Conservation (phyloP, 1,140 invertebrate genomes). For the Brachionus rubens region DNA sequence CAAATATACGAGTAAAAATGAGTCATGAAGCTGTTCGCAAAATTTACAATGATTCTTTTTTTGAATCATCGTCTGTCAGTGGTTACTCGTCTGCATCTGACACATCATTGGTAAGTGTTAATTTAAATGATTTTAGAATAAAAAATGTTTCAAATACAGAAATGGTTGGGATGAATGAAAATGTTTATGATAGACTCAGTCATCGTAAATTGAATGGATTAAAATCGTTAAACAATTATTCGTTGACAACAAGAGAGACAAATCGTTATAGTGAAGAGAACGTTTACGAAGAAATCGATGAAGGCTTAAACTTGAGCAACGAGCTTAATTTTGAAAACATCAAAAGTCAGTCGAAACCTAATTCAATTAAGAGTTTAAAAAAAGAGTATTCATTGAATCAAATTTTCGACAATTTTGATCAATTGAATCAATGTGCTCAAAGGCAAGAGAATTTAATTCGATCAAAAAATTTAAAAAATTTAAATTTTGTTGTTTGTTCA, state of each 20-base stretch:
- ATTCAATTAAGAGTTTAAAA: background rate
- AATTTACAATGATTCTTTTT: background rate
- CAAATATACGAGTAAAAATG: constrained; percentile 8
- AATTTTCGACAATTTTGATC: background rate
- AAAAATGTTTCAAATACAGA: background rate
- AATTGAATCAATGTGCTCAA: background rate
- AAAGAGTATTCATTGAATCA: constrained; percentile 15
- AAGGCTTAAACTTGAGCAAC: no score
- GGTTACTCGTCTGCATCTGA: background rate
- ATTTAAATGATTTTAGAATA: background rate
- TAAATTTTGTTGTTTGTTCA: background rate
- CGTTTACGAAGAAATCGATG: constrained; percentile 16
- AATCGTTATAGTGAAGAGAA: background rate
- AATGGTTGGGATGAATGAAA: background rate
- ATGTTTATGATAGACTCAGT: background rate
- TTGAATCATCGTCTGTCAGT: background rate
- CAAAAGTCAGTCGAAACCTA: background rate
- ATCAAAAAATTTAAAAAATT: background rate
- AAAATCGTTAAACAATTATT: background rate
- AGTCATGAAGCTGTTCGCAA: background rate
- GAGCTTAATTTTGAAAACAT: background rate
- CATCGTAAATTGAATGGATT: background rate
- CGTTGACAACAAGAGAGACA: background rate
- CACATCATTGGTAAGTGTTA: background rate
- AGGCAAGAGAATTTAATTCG: background rate